Evolutionary conservation across 1,140 invertebrate species (phyloP).

Genomic region (Sitodiplosis mosellana): DNA sequence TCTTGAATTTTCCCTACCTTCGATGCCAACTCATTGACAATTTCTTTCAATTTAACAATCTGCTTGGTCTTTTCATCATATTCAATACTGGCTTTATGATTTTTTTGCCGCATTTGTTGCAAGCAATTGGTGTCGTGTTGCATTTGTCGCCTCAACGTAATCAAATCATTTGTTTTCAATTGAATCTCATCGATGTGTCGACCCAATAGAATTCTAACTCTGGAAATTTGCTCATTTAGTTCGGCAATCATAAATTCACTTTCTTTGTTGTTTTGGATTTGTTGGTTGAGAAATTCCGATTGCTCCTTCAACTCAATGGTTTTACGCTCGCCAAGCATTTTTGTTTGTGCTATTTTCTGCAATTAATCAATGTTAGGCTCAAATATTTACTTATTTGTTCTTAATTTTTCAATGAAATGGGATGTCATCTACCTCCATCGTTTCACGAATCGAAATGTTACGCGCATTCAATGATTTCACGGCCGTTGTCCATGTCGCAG

Average conservation of each 20-base stretch:
- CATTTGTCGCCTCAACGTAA: conserved; percentile 3
- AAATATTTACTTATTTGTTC: neutral
- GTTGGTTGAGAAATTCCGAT: conserved; percentile 12
- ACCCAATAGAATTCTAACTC: conserved; percentile 15
- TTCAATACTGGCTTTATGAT: conserved; percentile 9
- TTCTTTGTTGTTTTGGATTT: conserved; percentile 17
- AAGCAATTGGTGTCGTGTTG: conserved; percentile 16
- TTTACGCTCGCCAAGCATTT: conserved; percentile 1
- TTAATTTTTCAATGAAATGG: neutral
- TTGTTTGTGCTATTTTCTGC: neutral
- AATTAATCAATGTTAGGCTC: neutral
- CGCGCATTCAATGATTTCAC: conserved; percentile 17
- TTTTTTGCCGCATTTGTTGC: conserved; percentile 16
- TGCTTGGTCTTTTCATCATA: conserved; percentile 8
- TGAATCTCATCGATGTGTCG: conserved; percentile 8
- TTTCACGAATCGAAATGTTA: neutral
- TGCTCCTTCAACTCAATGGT: conserved; percentile 6
- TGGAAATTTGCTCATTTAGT: conserved; percentile 15
- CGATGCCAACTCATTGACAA: conserved; percentile 9
- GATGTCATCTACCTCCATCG: neutral
- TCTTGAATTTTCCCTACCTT: conserved; percentile 11
- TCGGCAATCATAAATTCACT: conserved; percentile 13
- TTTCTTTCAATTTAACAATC: conserved; percentile 8
- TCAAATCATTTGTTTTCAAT: neutral
- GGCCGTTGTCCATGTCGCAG: conserved; percentile 22